Evolutionary conservation across 2,113 vertebrate species (phyloP).

Genomic region (Stigmatopora nigra): DNA sequence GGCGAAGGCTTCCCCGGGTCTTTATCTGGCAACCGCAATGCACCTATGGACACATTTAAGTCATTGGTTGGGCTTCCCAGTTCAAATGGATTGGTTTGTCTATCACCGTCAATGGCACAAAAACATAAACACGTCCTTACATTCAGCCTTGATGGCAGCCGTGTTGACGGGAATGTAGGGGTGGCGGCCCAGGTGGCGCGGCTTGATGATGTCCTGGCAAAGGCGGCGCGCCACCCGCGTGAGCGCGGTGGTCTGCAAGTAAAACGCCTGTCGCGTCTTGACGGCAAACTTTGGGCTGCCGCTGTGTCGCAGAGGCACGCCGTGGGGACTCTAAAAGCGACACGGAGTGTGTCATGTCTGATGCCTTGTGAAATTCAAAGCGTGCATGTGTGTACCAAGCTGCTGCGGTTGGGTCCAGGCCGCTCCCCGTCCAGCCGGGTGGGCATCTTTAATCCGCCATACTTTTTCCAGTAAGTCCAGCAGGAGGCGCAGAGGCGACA

Average conservation of each 20-base stretch:
- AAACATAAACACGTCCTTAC: constrained; percentile 49
- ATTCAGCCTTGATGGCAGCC: constrained; percentile 92
- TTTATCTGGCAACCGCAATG: constrained; percentile 81
- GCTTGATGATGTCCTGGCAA: constrained; percentile 87
- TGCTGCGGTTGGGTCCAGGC: constrained; percentile 92
- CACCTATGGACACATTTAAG: constrained; percentile 68
- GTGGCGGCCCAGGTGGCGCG: constrained; percentile 81
- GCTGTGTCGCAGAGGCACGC: constrained; percentile 79
- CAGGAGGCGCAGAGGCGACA: constrained; percentile 95
- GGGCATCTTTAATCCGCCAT: constrained; percentile 98
- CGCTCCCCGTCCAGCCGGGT: constrained; percentile 92
- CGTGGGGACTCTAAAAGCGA: constrained; percentile 80
- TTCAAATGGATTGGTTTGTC: no score
- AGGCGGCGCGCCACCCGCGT: constrained; percentile 83
- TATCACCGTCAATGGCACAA: no score
- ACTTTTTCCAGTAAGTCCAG: constrained; percentile 99
- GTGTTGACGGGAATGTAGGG: constrained; percentile 92
- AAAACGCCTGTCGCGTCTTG: constrained; percentile 96
- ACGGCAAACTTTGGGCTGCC: constrained; percentile 94
- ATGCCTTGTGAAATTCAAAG: background rate
- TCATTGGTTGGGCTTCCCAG: no score
- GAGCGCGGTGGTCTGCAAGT: constrained; percentile 83
- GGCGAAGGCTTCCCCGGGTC: constrained; percentile 75
- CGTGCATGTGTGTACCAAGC: constrained; percentile 70
- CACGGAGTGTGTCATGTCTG: background rate